Evolutionary conservation across 2,888 invertebrate genomes (phyloP), one percentile per base, ranked within the genome.

Genomic region (Sericinus montela): DNA sequence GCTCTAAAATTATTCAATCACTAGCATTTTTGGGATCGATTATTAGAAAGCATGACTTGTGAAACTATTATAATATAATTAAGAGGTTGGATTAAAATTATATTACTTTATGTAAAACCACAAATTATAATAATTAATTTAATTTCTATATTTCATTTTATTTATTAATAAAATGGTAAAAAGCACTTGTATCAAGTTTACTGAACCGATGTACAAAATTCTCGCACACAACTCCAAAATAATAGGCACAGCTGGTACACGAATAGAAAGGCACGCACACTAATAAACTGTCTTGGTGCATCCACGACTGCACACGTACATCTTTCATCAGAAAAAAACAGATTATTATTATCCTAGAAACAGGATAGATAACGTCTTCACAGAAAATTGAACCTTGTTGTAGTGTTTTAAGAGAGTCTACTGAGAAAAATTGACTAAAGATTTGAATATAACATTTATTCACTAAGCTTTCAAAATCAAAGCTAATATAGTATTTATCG

Each of bases 161-260:
- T 19, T 19, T 3, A 3, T 19, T 19, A 19, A n/a, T n/a, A n/a
- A n/a, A n/a, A n/a, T n/a, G n/a, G n/a, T n/a, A n/a, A n/a, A n/a
- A n/a, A n/a, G n/a, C n/a, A n/a, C n/a, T n/a, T 29, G 19, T 28
- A 38, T 37, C 45, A 30, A 45, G 30, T 10, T 54, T 44, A 55
- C 45, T 53, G 19, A 41, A 58, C 70, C 75, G 53, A 51, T 30
- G 53, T 57, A 69, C 65, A 74, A 50, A 59, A 63, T 63, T 65
- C 65, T 67, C 69, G 69, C 83, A 81, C 82, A 84, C 85, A 74
- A 63, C 65, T 60, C 63, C 69, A 72, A 64, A 77, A 81, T 82
- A 86, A 86, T 83, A 84, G 80, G 76, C 81, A 81, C 87, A 88
- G 85, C 87, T 87, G 87, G 85, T 80, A 80, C 76, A 75, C 67